phyloP scores from a whole-genome alignment of 2,797 vertebrate genomes.

The Kryptopterus vitreolus region DNA sequence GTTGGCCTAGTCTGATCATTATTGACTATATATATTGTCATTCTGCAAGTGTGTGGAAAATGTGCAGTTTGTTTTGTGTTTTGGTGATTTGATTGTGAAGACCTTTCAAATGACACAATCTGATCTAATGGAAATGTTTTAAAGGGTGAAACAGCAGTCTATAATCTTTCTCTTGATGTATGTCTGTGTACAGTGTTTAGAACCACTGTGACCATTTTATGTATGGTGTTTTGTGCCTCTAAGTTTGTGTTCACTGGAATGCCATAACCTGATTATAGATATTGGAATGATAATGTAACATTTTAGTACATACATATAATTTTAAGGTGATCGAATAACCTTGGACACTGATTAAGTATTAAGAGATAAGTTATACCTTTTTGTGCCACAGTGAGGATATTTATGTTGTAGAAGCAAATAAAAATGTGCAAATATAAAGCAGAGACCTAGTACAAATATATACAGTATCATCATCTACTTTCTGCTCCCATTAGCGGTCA shows the following conservation, averaged over 20 bases:
- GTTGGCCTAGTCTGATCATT: constrained; percentile 17
- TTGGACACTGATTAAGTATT: not conserved
- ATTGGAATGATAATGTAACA: not conserved
- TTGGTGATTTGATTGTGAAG: not conserved
- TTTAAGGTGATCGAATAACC: no score
- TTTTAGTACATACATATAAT: not conserved
- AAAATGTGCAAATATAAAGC: no score
- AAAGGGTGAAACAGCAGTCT: not conserved
- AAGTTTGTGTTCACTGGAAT: not conserved
- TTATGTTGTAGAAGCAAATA: no score
- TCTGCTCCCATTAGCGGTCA: no score
- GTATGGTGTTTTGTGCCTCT: not conserved
- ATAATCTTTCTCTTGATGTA: not conserved
- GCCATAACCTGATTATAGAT: not conserved
- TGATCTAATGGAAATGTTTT: not conserved
- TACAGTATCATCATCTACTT: no score
- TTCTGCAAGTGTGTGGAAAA: not conserved
- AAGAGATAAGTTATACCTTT: no score
- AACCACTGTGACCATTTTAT: not conserved
- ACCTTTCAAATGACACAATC: not conserved
- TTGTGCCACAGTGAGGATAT: no score
- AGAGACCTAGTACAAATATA: no score
- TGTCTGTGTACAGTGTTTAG: not conserved
- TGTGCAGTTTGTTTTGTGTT: not conserved
- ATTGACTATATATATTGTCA: constrained; percentile 5